These are phyloP conservation scores for Glaucidium brasilianum DNA, from an alignment of 2,113 vertebrate genomes.

Conservation along the genomic window DNA sequence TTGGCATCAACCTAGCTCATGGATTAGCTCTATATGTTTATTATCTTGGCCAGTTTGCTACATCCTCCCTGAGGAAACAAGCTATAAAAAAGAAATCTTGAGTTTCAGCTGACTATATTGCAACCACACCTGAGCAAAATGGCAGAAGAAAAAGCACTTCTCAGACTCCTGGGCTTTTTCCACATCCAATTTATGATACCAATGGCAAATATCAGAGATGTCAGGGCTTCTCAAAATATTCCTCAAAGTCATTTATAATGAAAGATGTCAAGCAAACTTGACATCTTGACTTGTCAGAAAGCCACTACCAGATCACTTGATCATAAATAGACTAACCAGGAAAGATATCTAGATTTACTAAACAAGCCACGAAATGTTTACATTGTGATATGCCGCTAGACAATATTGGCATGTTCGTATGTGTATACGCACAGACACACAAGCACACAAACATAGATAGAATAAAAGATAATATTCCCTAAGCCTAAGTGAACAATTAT, in stretches of 20 bases:
- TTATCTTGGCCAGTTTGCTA: background rate
- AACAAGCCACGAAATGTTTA: background rate
- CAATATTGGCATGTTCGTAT: background rate
- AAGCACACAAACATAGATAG: accelerated
- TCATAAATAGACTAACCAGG: background rate
- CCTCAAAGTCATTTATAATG: background rate
- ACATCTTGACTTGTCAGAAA: no score
- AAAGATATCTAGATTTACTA: background rate
- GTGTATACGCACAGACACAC: background rate
- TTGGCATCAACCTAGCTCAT: background rate
- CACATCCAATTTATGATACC: background rate
- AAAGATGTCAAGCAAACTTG: background rate
- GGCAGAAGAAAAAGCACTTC: background rate
- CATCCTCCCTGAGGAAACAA: background rate
- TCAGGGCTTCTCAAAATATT: background rate
- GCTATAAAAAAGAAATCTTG: background rate
- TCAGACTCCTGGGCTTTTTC: background rate
- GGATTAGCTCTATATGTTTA: background rate
- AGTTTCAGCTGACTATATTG: background rate
- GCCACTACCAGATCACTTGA: background rate
- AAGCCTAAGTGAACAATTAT: background rate
- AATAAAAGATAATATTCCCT: background rate
- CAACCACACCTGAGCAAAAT: background rate
- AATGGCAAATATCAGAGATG: background rate
- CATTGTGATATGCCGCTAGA: background rate